A percentile compares a stretch with the other conserved stretches of the same genome.
Conservation (phyloP, 2,113 vertebrate species). For the Phylloscopus trochilus region DNA sequence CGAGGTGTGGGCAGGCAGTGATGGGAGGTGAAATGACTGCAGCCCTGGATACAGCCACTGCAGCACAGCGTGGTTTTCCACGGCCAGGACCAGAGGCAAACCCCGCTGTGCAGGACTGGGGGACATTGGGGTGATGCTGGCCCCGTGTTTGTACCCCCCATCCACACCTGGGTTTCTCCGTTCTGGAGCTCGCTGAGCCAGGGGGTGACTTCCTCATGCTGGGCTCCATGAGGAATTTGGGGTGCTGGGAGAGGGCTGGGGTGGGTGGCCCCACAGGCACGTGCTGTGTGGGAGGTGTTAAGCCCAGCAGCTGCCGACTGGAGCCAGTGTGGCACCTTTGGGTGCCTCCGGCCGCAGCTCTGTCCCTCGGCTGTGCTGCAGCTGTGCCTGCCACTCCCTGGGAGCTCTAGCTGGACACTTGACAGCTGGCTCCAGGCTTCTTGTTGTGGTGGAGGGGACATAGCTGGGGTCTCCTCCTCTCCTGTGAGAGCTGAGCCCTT, state of each 20-base stretch:
- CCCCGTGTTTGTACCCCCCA: fast-evolving
- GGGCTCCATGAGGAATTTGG: background rate
- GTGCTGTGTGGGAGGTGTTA: background rate
- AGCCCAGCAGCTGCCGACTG: background rate
- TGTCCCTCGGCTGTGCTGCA: background rate
- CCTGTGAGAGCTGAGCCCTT: background rate
- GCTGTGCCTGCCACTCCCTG: conserved; percentile 17
- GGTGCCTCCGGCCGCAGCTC: background rate
- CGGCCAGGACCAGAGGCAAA: background rate
- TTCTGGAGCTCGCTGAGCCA: fast-evolving
- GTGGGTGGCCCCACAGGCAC: background rate
- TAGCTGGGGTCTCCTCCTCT: background rate
- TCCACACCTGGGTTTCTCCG: background rate
- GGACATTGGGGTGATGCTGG: fast-evolving
- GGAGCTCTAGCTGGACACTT: background rate
- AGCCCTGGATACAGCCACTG: background rate
- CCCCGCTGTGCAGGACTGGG: background rate
- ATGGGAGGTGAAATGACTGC: conserved; percentile 32
- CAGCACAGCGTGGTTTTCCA: background rate
- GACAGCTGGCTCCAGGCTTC: background rate
- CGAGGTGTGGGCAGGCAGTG: conserved; percentile 34
- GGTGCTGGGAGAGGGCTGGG: background rate
- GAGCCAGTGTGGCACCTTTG: background rate
- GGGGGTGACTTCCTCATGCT: background rate
- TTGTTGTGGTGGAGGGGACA: fast-evolving